Evolutionary conservation across 2,888 invertebrate genomes (phyloP), one percentile per base, ranked within the genome.

Genomic region (Rotaria socialis): DNA sequence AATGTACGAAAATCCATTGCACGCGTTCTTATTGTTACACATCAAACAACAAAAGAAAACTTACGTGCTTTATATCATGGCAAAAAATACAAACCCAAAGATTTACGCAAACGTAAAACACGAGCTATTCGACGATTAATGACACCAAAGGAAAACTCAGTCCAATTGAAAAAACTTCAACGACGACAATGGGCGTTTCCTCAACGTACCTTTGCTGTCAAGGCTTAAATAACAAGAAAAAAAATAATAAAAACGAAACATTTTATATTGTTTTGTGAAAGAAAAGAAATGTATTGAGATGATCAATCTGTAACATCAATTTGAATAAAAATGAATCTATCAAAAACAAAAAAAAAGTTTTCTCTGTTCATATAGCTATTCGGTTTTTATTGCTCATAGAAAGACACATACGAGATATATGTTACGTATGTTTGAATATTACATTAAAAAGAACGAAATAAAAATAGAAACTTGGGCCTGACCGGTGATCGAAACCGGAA

Each of bases 1-100:
- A 96, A 97, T 47, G 97, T 99, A 7, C 94, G 98, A 88, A 99
- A 99, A 93, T 97, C 97, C 24, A 97, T 99, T 89, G 97, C 98
- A 85, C 94, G 98, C 89, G 96, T 98, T 86, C 94, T 96, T 92
- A 99, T 98, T 92, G 97, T 99, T 89, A 97, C 98, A 94, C 92
- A 97, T 92, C 97, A 98, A 92, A 97, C 96, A 91, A 97, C 97
- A 92, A 99, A 98, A 93, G 96, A 96, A 89, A 98, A 98, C 91
- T 93, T 99, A 89, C 93, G 96, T 87, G 96, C 96, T 90, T 94
- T 96, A 89, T 98, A 96, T 92, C 95, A 95, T 85, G 86, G 88
- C 91, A 97, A 97, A 92, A 96, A 96, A 91, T 96, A 95, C 93
- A 96, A 96, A 94, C 99, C 99, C 88, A 93, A 97, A 91, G 98